Base-by-base conservation (phyloP, 2,888 invertebrate genomes). In the Hyppa rectilinea region DNA sequence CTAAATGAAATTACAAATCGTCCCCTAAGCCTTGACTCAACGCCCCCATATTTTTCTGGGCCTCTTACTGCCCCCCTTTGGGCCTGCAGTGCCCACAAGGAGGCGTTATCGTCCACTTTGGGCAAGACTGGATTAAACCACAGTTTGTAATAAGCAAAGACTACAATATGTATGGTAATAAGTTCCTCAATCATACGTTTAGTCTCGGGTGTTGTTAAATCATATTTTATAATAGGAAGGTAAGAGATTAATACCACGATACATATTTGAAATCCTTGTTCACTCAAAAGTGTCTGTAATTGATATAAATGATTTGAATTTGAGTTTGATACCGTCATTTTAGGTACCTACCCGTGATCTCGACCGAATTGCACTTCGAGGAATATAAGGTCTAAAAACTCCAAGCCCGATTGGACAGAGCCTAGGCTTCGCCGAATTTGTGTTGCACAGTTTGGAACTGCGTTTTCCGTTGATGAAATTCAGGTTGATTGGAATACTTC, bases 331-430 rank as follows among this genome's bases (percentile, higher is more conserved):
- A n/a, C 23, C 14, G 1, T 23, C 0, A 59, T 38, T 47, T 40
- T n/a, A 53, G 40, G 14, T 38, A n/a, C 9, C 26, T 38, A n/a
- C 9, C 26, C 20, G 43, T 36, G 29, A 52, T 64, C 67, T 26
- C 50, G n/a, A 29, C 9, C 4, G 12, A 12, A n/a, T 38, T 56
- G 50, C 31, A 52, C 38, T 63, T 43, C 12, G 12, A 17, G 26
- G 34, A 38, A 71, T 34, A 53, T 47, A 71, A 40, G n/a, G 7
- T 7, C 12, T 55, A 45, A 52, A 50, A 58, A 20, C 26, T 34
- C 2, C 29, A 49, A 62, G 23, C 43, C 12, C 40, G 49, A 72
- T 56, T 50, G 72, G 29, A 58, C 31, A 38, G 29, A 71, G 40
- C 17, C 26, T 31, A 23, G 36, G 20, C 36, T 29, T 38, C 6